Evolutionary conservation across 2,888 invertebrate species (phyloP).

Genomic region (Hirtodrosophila alboralis): DNA sequence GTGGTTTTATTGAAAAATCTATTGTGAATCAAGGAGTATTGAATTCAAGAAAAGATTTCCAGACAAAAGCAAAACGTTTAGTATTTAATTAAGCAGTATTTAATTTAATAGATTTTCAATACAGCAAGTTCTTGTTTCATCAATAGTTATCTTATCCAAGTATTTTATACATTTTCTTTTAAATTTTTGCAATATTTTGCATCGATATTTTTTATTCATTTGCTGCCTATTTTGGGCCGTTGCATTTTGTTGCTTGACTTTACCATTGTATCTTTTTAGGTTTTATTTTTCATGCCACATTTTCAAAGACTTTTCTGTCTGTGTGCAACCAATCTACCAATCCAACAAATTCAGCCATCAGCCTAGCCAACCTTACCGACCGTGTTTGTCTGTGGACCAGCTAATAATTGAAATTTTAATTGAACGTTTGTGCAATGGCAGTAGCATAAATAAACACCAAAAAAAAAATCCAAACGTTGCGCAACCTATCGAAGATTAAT

Average conservation of each 20-base stretch:
- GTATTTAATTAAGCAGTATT: no score
- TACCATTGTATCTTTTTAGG: slow-evolving; percentile 1
- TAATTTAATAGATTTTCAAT: no score
- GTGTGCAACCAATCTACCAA: not conserved
- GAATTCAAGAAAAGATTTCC: no score
- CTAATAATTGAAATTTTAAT: slow-evolving; percentile 75
- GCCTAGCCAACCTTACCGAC: slow-evolving; percentile 2
- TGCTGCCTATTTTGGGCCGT: slow-evolving; percentile 17
- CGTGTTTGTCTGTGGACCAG: slow-evolving; percentile 40
- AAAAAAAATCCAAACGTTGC: slow-evolving; percentile 32
- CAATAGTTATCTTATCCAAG: no score
- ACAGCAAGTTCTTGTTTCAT: no score
- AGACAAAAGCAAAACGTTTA: no score
- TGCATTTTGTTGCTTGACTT: slow-evolving; percentile 8
- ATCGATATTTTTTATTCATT: slow-evolving; percentile 22
- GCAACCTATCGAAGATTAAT: not conserved
- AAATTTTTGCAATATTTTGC: no score
- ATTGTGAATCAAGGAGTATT: no score
- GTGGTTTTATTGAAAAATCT: no score
- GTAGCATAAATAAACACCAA: slow-evolving; percentile 64
- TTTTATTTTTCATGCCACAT: no score
- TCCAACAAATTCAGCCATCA: no score
- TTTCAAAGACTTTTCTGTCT: not conserved
- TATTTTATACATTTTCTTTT: no score
- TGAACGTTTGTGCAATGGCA: slow-evolving; percentile 54